Evolutionary conservation across 2,888 invertebrate species (phyloP).

Genomic region (Pyralis farinalis): DNA sequence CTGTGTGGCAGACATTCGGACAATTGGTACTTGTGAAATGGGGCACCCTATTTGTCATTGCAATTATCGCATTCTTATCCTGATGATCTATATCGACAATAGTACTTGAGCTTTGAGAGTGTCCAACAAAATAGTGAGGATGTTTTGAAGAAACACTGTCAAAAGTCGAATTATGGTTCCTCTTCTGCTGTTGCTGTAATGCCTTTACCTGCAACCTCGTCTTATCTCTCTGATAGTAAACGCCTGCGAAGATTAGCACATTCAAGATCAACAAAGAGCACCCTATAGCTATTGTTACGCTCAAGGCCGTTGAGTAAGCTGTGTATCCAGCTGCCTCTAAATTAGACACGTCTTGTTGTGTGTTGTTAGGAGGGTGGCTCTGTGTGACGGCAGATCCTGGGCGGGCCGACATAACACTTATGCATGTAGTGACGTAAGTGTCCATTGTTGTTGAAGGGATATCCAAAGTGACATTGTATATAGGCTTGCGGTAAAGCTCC

Average conservation of each 20-base stretch:
- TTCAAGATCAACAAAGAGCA: slow-evolving; percentile 90
- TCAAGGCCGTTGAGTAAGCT: slow-evolving; percentile 87
- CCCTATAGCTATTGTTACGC: slow-evolving; percentile 90
- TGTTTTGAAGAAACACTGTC: slow-evolving; percentile 85
- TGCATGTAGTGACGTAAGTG: slow-evolving; percentile 85
- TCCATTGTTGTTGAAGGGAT: slow-evolving; percentile 80
- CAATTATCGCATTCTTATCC: slow-evolving; percentile 79
- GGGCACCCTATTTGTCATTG: slow-evolving; percentile 72
- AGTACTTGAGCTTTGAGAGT: slow-evolving; percentile 90
- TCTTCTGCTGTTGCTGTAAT: slow-evolving; percentile 86
- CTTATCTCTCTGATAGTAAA: slow-evolving; percentile 90
- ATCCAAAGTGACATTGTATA: slow-evolving; percentile 78
- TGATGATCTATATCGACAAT: slow-evolving; percentile 93
- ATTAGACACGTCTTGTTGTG: slow-evolving; percentile 90
- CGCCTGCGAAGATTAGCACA: slow-evolving; percentile 91
- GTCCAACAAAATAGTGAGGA: slow-evolving; percentile 89
- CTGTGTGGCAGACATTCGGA: slow-evolving; percentile 81
- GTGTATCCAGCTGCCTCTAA: slow-evolving; percentile 89
- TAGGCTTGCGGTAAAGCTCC: slow-evolving; percentile 82
- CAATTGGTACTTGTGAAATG: slow-evolving; percentile 73
- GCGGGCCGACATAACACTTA: slow-evolving; percentile 86
- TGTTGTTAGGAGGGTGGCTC: slow-evolving; percentile 75
- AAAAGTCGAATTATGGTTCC: slow-evolving; percentile 77
- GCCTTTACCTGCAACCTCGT: slow-evolving; percentile 89
- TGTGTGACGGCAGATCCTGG: slow-evolving; percentile 72